These are phyloP conservation scores for Sylvia borin DNA, from an alignment of 2,797 vertebrate genomes.

Conservation along the genomic window DNA sequence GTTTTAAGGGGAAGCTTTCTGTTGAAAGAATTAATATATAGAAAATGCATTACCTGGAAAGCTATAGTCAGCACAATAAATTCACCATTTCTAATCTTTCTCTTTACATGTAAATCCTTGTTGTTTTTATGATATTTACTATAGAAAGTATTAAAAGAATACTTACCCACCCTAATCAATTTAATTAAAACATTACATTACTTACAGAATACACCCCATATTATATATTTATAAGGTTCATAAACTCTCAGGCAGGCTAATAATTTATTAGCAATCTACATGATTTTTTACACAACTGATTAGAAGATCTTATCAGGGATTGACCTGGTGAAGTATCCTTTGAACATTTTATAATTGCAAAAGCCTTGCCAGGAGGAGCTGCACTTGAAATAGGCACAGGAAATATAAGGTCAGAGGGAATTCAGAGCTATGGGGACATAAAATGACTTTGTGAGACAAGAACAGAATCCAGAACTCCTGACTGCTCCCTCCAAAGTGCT, in stretches of 20 bases:
- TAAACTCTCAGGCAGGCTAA: not conserved
- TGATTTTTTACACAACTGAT: not conserved
- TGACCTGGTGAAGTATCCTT: not conserved
- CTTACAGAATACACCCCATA: not conserved
- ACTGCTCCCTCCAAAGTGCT: not conserved
- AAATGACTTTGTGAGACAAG: not conserved
- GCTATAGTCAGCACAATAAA: not conserved
- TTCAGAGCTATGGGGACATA: not conserved
- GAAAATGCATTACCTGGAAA: not conserved
- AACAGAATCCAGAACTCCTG: not conserved
- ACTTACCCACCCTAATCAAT: not conserved
- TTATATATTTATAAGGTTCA: not conserved
- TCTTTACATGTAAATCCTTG: not conserved
- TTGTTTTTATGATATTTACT: not conserved
- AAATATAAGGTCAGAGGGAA: not conserved
- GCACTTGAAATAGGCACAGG: not conserved
- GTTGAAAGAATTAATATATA: not conserved
- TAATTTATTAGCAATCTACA: not conserved
- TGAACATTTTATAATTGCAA: not conserved
- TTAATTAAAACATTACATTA: not conserved
- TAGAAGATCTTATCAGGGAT: not conserved
- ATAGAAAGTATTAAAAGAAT: not conserved
- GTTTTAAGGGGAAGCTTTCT: not conserved
- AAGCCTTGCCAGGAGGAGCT: not conserved
- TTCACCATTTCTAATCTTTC: not conserved